phyloP scores from a whole-genome alignment of 2,797 vertebrate species.

The Eupleurogrammus muticus region DNA sequence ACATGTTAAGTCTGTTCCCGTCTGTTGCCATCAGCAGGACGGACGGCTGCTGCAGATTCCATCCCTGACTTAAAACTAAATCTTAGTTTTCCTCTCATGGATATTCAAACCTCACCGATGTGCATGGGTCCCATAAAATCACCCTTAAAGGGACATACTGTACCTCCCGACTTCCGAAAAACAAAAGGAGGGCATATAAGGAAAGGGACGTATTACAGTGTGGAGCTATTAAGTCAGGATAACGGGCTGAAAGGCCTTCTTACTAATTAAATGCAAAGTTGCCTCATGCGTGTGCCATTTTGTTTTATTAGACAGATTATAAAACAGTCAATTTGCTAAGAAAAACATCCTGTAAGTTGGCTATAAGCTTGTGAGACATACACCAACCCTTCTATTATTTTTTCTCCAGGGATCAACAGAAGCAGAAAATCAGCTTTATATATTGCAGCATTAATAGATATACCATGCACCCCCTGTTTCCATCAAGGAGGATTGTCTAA shows the following conservation, averaged over 20 bases:
- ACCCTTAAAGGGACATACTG: conserved; percentile 26
- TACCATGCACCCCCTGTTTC: conserved; percentile 36
- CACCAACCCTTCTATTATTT: conserved; percentile 22
- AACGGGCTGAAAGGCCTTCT: conserved; percentile 28
- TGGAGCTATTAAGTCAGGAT: conserved; percentile 38
- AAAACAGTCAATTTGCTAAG: conserved; percentile 39
- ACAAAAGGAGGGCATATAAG: conserved; percentile 30
- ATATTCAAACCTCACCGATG: conserved; percentile 44
- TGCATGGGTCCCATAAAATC: conserved; percentile 42
- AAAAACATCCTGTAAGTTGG: conserved; percentile 16
- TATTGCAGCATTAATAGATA: conserved; percentile 39
- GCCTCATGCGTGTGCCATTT: conserved; percentile 17
- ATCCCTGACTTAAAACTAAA: conserved; percentile 17
- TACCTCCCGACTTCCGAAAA: conserved; percentile 19
- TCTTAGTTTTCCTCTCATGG: conserved; percentile 41
- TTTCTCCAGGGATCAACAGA: conserved; percentile 51
- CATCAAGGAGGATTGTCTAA: conserved; percentile 24
- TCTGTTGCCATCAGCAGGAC: conserved; percentile 46
- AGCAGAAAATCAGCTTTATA: conserved; percentile 27
- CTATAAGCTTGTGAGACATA: conserved; percentile 28
- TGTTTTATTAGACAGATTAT: conserved; percentile 49
- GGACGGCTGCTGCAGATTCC: conserved; percentile 36
- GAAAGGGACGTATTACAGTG: conserved; percentile 38
- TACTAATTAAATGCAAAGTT: conserved; percentile 52
- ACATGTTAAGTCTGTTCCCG: conserved; percentile 48